These are phyloP conservation scores for Erannis defoliaria DNA, from an alignment of 2,888 invertebrate genomes.

Conservation along the genomic window DNA sequence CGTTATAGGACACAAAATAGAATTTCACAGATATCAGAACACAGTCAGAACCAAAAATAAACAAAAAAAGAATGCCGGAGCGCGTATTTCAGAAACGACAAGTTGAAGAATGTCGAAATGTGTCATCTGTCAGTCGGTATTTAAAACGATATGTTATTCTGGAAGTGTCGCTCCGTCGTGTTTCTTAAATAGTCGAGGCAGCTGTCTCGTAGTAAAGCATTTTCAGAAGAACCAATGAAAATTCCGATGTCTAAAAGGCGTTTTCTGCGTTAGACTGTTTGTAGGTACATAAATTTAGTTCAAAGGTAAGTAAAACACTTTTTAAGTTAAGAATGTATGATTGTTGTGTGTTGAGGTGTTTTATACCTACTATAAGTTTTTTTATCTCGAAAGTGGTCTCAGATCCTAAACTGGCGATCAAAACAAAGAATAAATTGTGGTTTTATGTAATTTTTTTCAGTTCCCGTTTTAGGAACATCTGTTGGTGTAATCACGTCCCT, in stretches of 20 bases:
- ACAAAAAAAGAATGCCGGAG: slow-evolving; percentile 63
- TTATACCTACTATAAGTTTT: slow-evolving; percentile 36
- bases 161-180: slow-evolving; percentile 72
- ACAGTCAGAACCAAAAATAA: slow-evolving; percentile 67
- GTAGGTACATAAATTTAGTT: slow-evolving; percentile 43
- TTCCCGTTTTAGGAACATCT: slow-evolving; percentile 21
- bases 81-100: slow-evolving; percentile 82
- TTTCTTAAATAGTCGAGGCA: slow-evolving; percentile 79
- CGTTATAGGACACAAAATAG: slow-evolving; percentile 56
- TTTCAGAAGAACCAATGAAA: slow-evolving; percentile 71
- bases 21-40: slow-evolving; percentile 28
- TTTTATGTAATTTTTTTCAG: slow-evolving; percentile 31
- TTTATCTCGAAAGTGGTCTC: slow-evolving; percentile 34
- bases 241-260: slow-evolving; percentile 62
- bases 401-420: slow-evolving; percentile 27
- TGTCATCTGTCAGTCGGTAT: slow-evolving; percentile 86
- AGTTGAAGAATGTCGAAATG: slow-evolving; percentile 86
- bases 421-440: slow-evolving; percentile 39
- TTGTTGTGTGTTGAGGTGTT: not conserved
- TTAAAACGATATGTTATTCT: slow-evolving; percentile 85
- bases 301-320: slow-evolving; percentile 42
- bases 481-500: slow-evolving; percentile 17
- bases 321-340: slow-evolving; percentile 18
- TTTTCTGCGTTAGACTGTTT: slow-evolving; percentile 44
- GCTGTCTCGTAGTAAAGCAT: slow-evolving; percentile 73